Base-by-base conservation (phyloP, 2,113 vertebrate genomes). In the Eublepharis macularius region DNA sequence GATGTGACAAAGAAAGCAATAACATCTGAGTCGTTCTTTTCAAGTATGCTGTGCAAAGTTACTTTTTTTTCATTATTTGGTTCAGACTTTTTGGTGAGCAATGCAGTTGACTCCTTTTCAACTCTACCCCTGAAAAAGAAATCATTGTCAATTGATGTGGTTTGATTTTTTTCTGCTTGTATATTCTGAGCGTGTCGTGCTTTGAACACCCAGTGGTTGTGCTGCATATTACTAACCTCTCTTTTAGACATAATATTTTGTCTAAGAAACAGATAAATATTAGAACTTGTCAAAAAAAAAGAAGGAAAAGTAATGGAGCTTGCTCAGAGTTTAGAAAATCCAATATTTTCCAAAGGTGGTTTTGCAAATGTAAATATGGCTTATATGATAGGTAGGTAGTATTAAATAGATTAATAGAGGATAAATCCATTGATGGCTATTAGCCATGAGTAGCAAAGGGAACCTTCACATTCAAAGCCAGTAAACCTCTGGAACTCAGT, bases 81-180 rank as follows among this genome's bases (percentile, higher is more conserved):
- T 93, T 87, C 43, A 88, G 39, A 84, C 19, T 88, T 87, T 77
- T 70, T 77, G 13, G 84, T 91, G 89, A 89, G 63, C 75, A 74
- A 92, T 63, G 68, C 87, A 54, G 87, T 94, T 87, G 82, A 47
- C 84, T 93, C 84, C 73, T 82, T 82, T 86, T 83, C 66, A 29
- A 39, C 63, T 76, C 16, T 14, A 39, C 2, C 1, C 1, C 36
- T n/a, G 76, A 84, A 80, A 88, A 87, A 87, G 57, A 91, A 93
- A 88, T 90, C 88, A 86, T 41, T 90, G 80, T 2, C 80, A 92
- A 60, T 45, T 63, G 92, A 86, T 88, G 86, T 60, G 12, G 89
- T 94, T 94, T 88, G 90, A 88, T 93, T 92, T 90, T 70, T 45
- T 86, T 49, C 51, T 88, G 47, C 73, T 94, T 80, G 81, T 86